Base-by-base conservation (phyloP, 2,888 invertebrate species). In the Exephanes ischioxanthus region DNA sequence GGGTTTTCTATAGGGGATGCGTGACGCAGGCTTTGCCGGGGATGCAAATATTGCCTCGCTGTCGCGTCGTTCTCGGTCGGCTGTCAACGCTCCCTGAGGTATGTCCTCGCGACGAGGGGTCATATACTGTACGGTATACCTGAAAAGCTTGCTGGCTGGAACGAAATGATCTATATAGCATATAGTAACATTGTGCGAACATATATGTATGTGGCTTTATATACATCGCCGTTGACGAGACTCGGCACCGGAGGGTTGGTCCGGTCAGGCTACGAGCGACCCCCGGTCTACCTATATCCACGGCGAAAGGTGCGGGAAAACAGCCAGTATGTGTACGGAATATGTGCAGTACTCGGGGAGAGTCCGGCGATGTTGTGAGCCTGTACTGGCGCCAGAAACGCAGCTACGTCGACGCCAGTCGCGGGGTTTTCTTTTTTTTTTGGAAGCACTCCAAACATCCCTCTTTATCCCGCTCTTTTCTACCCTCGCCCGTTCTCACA, bases 361-460 rank as follows among this genome's bases (percentile, higher is more conserved):
- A 71, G 37, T 55, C 37, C 19, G 4, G 45, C 16, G 55, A 26
- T 14, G 51, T 16, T 22, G 45, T 16, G 51, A 45, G 70, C 67
- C 73, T 37, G 51, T 41, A 79, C 41, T 73, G 55, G 68, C 77
- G 61, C 77, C 73, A 77, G 71, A 80, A 80, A 80, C 71, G 48
- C 83, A 78, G 71, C 83, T 55, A 80, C 71, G 80, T 66, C 77
- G 19, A 63, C 22, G 70, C 75, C 80, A 41, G 63, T 6, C 68
- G 3, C 37, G 37, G 9, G 2, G 1, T 45, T 26, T 19, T 55
- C 72, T 70, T 63, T 41, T 53, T 33, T 90, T 90, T 90, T 91
- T 90, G 89, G 89, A 89, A 88, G 58, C 86, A 84, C 89, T 92
- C 90, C 88, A 89, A 89, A 73, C 87, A 83, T 61, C 63, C 77